phyloP scores from a whole-genome alignment of 2,888 invertebrate species.

The Dione juno region DNA sequence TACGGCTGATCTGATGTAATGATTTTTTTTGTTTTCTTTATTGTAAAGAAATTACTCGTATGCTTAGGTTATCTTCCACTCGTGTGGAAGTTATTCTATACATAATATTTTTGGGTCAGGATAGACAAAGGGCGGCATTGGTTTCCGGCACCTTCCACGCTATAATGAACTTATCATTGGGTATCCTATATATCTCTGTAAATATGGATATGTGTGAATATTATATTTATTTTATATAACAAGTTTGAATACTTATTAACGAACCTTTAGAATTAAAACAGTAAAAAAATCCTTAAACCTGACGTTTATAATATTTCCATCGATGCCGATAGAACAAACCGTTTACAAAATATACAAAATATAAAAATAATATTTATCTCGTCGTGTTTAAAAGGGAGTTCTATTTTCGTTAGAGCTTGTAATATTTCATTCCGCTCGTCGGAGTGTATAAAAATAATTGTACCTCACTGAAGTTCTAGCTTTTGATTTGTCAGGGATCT shows the following conservation, averaged over 20 bases:
- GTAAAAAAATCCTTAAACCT: neutral
- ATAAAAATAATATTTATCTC: conserved; percentile 21
- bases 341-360: neutral
- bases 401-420: conserved; percentile 29
- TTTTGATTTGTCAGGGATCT: conserved; percentile 35
- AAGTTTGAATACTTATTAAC: neutral
- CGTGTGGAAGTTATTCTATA: no score
- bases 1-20: no score
- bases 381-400: conserved; percentile 17
- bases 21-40: no score
- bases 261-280: neutral
- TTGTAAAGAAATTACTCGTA: no score
- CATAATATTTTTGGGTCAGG: neutral
- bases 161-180: neutral
- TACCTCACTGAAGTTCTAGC: conserved; percentile 29
- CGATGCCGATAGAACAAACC: neutral
- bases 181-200: neutral
- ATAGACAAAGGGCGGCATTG: neutral
- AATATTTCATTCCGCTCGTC: conserved; percentile 35
- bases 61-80: no score
- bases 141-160: neutral
- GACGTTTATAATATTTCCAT: neutral
- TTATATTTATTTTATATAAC: neutral
- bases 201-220: neutral
- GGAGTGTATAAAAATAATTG: conserved; percentile 37